Evolutionary conservation across 2,797 vertebrate species (phyloP), one percentile per base, ranked within the genome.

Genomic region (Gobionotothen gibberifrons): DNA sequence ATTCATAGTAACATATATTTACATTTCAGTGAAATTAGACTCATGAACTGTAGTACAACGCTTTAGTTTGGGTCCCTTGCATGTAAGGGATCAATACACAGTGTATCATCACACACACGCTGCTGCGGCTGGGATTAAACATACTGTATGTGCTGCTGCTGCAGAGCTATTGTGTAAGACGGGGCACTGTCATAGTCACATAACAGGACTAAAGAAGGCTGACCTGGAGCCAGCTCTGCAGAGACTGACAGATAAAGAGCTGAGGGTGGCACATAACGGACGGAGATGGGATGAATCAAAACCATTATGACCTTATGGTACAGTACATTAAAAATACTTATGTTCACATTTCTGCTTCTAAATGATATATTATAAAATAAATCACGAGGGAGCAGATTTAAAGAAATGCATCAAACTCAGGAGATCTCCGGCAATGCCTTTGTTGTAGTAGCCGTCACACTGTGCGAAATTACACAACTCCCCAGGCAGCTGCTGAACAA

Each of bases 131-230:
- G 32, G 21, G 51, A 59, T 70, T 64, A 48, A 69, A 74, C 51
- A 69, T 32, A 61, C 64, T 52, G 66, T 48, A 61, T 29, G 39
- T 61, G 61, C 79, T 60, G 69, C 36, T 62, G 36, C 85, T 86
- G 87, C 90, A 87, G 87, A 79, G 78, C 81, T 85, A 62, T 92
- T 93, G 88, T 78, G 87, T 92, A 91, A 93, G 71, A 87, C 65
- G 48, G 84, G 82, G 65, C 65, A 55, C 68, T 68, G 84, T 87
- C 83, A 84, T 58, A 83, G 82, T 86, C 88, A 89, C 82, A 68
- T 90, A 90, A 87, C 43, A 77, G 72, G 66, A 74, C 75, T 65
- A 47, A 80, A 73, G 70, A 51, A 56, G 19, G 51, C 57, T 84
- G 85, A 87, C 80, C 78, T 59, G 62, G 48, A 78, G 82, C 81